phyloP scores from a whole-genome alignment of 2,113 vertebrate genomes.

The Thunnus maccoyii region DNA sequence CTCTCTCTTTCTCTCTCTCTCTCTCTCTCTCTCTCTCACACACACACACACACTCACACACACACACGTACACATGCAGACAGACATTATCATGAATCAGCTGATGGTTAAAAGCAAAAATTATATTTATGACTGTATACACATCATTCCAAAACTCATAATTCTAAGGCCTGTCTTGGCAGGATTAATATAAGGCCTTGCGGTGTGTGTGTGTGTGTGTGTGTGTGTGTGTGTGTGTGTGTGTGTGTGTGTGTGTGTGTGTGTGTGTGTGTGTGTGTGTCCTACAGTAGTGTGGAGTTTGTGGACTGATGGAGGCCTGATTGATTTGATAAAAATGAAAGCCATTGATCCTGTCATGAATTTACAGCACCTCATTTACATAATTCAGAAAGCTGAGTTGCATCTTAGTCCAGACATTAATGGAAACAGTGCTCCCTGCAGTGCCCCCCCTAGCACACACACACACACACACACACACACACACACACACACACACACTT shows the following conservation, averaged over 20 bases:
- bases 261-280: constrained; percentile 15
- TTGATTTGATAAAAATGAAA: constrained; percentile 85
- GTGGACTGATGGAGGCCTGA: constrained; percentile 77
- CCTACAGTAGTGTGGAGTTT: constrained; percentile 59
- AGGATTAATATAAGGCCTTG: constrained; percentile 74
- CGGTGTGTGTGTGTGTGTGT: constrained; percentile 51
- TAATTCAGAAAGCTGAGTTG: constrained; percentile 83
- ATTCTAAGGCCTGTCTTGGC: constrained; percentile 77
- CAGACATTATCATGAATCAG: constrained; percentile 75
- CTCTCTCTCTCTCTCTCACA: neutral
- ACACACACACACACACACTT: constrained; percentile 34
- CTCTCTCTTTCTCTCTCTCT: neutral
- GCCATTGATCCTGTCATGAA: constrained; percentile 84
- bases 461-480: constrained; percentile 8
- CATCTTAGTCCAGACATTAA: constrained; percentile 75
- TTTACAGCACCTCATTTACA: constrained; percentile 84
- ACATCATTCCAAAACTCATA: constrained; percentile 80
- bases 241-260: constrained; percentile 5
- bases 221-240: constrained; percentile 38
- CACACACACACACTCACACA: constrained; percentile 27
- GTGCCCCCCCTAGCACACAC: constrained; percentile 24
- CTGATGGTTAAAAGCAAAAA: constrained; percentile 77
- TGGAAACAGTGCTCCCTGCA: constrained; percentile 69
- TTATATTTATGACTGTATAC: constrained; percentile 81
- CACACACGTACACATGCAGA: constrained; percentile 21